Conservation (phyloP, 2,888 invertebrate genomes). For the Chrysolina haemoptera region DNA sequence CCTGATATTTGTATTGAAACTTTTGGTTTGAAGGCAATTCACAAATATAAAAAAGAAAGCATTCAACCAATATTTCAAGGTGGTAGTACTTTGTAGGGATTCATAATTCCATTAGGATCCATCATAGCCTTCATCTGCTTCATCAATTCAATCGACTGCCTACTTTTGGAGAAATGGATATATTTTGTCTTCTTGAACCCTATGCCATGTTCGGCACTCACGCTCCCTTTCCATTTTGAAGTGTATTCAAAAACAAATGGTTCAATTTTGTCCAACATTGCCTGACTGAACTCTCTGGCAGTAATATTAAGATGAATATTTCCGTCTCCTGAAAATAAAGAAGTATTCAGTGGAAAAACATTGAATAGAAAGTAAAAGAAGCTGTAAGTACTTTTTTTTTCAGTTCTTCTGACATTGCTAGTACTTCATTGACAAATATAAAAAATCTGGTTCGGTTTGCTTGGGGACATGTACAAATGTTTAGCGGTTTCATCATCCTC, state of each 20-base stretch:
- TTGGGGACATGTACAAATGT: too few species aligned
- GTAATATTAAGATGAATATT: slow-evolving; percentile 95
- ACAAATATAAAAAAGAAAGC: too few species aligned
- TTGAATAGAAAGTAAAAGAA: not conserved
- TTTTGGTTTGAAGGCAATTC: too few species aligned
- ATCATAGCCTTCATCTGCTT: slow-evolving; percentile 84
- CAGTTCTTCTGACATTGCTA: too few species aligned
- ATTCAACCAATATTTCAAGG: slow-evolving; percentile 45
- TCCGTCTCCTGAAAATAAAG: slow-evolving; percentile 81
- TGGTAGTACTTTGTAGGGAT: slow-evolving; percentile 91
- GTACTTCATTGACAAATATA: too few species aligned
- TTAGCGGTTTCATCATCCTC: too few species aligned
- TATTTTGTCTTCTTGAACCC: slow-evolving; percentile 91
- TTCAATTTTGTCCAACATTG: slow-evolving; percentile 80
- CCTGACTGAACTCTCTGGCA: slow-evolving; percentile 77
- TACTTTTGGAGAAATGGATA: slow-evolving; percentile 85
- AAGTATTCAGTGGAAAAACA: not conserved
- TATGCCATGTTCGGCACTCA: slow-evolving; percentile 98
- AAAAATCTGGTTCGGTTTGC: too few species aligned
- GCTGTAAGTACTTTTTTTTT: too few species aligned
- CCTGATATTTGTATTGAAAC: too few species aligned
- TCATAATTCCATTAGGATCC: slow-evolving; percentile 95
- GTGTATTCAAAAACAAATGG: slow-evolving; percentile 95
- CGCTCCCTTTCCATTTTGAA: slow-evolving; percentile 84
- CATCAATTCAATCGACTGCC: slow-evolving; percentile 85